Evolutionary conservation across 2,888 invertebrate species (phyloP).

Genomic region (Dioctria rufipes): DNA sequence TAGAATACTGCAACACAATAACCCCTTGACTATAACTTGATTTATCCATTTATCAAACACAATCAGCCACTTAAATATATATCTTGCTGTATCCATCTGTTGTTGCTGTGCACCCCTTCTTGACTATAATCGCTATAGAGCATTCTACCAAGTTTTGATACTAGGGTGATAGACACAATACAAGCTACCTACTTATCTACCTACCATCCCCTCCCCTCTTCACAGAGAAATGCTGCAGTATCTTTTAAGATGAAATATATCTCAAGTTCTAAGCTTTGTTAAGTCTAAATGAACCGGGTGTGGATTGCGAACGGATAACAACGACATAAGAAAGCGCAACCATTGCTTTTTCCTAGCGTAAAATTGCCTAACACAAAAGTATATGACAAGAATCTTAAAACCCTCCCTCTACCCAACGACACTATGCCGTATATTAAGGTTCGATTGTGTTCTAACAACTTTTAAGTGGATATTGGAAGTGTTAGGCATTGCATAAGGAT

Average conservation of each 20-base stretch:
- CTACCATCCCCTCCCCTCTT: neutral
- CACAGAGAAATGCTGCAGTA: constrained; percentile 15
- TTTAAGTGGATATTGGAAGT: neutral
- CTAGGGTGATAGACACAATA: constrained; percentile 7
- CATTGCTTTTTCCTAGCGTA: constrained; percentile 20
- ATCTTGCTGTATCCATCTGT: constrained; percentile 48
- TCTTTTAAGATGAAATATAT: constrained; percentile 9
- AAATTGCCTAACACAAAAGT: constrained; percentile 32
- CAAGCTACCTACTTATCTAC: neutral
- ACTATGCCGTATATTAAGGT: neutral
- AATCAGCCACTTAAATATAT: constrained; percentile 48
- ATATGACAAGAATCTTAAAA: neutral
- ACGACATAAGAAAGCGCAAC: constrained; percentile 10
- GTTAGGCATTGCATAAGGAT: neutral
- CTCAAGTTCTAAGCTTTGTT: neutral
- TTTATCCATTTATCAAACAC: constrained; percentile 54
- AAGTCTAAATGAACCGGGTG: neutral
- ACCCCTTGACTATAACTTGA: constrained; percentile 50
- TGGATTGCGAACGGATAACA: neutral
- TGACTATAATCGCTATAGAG: constrained; percentile 3
- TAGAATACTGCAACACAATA: neutral
- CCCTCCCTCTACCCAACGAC: neutral
- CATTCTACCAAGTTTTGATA: neutral
- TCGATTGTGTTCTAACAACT: constrained; percentile 9
- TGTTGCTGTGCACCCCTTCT: constrained; percentile 7